Base-by-base conservation (phyloP, 2,888 invertebrate species). In the Pemphredon lugubris region DNA sequence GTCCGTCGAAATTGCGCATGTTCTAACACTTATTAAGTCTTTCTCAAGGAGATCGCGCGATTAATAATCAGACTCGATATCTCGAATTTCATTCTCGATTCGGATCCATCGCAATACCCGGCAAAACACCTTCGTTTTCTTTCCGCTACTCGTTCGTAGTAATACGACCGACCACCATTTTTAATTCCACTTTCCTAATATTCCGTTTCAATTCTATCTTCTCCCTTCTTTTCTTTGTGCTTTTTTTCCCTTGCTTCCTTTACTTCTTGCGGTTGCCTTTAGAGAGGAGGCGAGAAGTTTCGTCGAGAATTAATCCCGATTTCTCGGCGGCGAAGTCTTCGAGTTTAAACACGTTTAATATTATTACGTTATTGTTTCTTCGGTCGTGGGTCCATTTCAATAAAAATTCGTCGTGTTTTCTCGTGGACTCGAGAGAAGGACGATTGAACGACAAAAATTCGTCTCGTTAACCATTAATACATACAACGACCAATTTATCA, bases 21-120 rank as follows among this genome's bases (percentile, higher is more conserved):
- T n/a, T 34, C 21, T 18, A 42, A 54, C 68, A 69, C 50, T 73
- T 50, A 18, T 79, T 65, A 77, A 77, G 73, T 79, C 79, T 78
- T 79, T 74, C 54, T 79, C 64, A 67, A 51, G 45, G 74, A 75
- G 74, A 75, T 75, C 70, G 40, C 63, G 63, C 67, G 70, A 70
- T 54, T 58, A 60, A 53, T 32, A 45, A 50, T 44, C 50, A 18
- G 57, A 61, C 20, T 42, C 60, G 60, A 63, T 57, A 23, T 37
- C 37, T 14, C 39, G 54, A 59, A 50, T 63, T 50, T 39, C 16
- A 55, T 61, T 66, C 20, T 18, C 34, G 44, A 42, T 42, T 71
- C 48, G 40, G 55, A 58, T 73, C 39, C 51, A 61, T 53, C 48
- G 64, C 60, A 47, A 61, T 55, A 40, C 16, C 32, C 40, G 14